phyloP scores from a whole-genome alignment of 2,797 vertebrate species.

The Myoxocephalus aenaeus region DNA sequence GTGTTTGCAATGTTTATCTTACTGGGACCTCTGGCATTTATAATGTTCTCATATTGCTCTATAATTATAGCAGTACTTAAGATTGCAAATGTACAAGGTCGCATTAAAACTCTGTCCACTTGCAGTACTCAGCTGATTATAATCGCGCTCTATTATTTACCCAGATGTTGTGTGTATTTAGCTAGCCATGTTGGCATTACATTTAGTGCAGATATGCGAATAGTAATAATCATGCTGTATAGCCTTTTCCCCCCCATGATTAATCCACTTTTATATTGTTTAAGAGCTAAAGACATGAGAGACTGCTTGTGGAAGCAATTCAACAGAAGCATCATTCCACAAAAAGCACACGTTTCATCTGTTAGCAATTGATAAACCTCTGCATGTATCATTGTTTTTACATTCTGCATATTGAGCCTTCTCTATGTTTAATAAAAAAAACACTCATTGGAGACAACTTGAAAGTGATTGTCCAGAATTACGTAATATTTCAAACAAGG shows the following conservation, averaged over 20 bases:
- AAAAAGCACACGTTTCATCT: conserved; percentile 25
- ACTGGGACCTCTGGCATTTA: conserved; percentile 74
- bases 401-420: neutral
- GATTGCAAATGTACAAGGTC: conserved; percentile 68
- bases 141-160: conserved; percentile 79
- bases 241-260: conserved; percentile 80
- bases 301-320: conserved; percentile 60
- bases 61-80: conserved; percentile 76
- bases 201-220: conserved; percentile 68
- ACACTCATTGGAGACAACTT: neutral
- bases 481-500: too few relatives aligned
- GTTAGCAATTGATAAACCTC: neutral
- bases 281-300: conserved; percentile 76
- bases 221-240: conserved; percentile 74
- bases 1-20: conserved; percentile 67
- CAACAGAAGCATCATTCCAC: accelerated
- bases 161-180: conserved; percentile 77
- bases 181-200: conserved; percentile 58
- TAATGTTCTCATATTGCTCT: conserved; percentile 77
- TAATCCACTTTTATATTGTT: conserved; percentile 86
- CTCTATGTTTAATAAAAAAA: neutral
- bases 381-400: neutral
- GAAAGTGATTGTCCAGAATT: neutral
- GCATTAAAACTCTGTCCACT: conserved; percentile 81
- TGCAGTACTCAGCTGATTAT: conserved; percentile 84